Conservation (phyloP, 2,113 vertebrate species). For the Anarhynchus alexandrinus region DNA sequence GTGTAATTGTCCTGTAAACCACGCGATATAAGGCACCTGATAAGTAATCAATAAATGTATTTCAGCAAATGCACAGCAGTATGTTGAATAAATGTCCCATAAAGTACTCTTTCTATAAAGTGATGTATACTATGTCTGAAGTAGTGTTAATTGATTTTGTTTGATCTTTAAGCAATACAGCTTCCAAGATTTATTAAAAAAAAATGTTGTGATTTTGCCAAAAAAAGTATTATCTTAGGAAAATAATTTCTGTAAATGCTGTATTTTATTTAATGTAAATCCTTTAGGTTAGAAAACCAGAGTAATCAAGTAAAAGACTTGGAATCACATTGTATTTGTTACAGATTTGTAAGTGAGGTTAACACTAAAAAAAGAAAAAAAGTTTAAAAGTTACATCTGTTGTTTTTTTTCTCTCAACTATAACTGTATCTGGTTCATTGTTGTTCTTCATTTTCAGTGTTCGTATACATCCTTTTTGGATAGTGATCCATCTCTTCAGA, state of each 20-base stretch:
- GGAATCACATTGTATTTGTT: neutral
- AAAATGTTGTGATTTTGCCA: neutral
- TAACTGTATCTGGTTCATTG: neutral
- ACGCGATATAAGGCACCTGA: neutral
- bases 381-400: neutral
- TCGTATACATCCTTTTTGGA: neutral
- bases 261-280: neutral
- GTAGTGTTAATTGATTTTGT: neutral
- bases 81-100: neutral
- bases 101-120: neutral
- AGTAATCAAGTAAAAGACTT: neutral
- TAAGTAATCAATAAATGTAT: constrained; percentile 10
- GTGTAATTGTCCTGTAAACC: constrained; percentile 53
- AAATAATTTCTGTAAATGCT: neutral
- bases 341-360: neutral
- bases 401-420: neutral
- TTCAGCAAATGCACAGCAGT: neutral
- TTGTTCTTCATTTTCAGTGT: neutral
- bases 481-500: neutral
- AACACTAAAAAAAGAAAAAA: neutral
- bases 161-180: neutral
- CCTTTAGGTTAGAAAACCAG: neutral
- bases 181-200: neutral
- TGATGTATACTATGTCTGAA: neutral
- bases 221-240: neutral